Evolutionary conservation across 1,140 invertebrate species (phyloP), one percentile per base, ranked within the genome.

Genomic region (Cotesia glomerata): DNA sequence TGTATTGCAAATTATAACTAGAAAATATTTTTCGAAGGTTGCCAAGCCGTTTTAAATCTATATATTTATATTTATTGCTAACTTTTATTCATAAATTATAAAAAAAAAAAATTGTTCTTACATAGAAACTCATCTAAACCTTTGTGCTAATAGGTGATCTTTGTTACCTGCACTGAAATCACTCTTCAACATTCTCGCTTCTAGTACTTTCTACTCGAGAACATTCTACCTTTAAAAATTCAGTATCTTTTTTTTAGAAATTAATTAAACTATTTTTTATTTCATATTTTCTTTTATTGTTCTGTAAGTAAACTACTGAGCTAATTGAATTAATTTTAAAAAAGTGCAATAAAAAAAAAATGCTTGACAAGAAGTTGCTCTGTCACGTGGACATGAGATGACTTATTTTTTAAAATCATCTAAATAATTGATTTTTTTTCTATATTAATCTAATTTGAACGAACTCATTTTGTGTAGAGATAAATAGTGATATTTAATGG

Each of bases 311-410:
- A 26, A 26, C 26, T 26, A 26, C 1, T 26, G 26, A 3, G 1
- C 2, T 26, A 26, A 26, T 26, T 26, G 26, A 26, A 26, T 26
- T 26, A 26, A 26, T 26, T 26, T 26, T 26, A 26, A 26, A 26
- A 26, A 26, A 45, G 39, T 45, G 7, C 11, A 45, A 9, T 45
- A 5, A 45, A 7, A 45, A 11, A 39, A 9, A 45, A 54, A n/a
- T 54, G 5, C 13, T 63, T 63, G 61, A 14, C 61, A 39, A n/a
- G 61, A 63, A 63, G 14, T 26, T 63, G 61, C 61, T 36, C 36
- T 63, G 61, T 63, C 61, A 63, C 35, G 61, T 32, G 26, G 52
- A 54, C 13, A 54, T 54, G 13, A 14, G 5, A 16, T 54, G n/a
- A 54, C n/a, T 54, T 54, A 54, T 54, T 16, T 54, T 54, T 54